Conservation (phyloP, 2,113 vertebrate genomes). For the Ophiodon elongatus region DNA sequence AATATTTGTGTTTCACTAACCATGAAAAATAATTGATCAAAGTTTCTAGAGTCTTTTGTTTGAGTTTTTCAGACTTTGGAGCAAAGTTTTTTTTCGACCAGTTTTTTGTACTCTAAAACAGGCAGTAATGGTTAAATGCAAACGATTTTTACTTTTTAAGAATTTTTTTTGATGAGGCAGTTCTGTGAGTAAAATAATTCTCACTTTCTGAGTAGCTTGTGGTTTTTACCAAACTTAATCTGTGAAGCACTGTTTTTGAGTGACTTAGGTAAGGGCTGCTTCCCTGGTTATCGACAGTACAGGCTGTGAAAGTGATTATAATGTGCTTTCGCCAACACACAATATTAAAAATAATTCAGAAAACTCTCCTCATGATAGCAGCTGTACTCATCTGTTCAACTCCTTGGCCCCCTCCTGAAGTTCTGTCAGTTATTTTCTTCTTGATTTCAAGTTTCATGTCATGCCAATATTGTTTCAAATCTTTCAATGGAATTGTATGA, state of each 20-base stretch:
- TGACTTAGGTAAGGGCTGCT: neutral
- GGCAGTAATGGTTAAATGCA: neutral
- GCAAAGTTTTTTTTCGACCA: neutral
- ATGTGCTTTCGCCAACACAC: neutral
- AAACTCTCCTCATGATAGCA: constrained; percentile 26
- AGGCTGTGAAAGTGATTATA: neutral
- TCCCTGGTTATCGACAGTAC: neutral
- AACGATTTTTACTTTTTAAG: neutral
- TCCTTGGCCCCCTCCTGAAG: neutral
- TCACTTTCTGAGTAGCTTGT: neutral
- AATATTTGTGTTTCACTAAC: constrained; percentile 19
- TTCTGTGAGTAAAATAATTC: neutral
- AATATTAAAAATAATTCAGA: constrained; percentile 27
- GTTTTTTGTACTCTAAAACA: neutral
- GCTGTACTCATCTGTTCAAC: constrained; percentile 32
- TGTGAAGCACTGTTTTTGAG: neutral
- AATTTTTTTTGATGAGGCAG: neutral
- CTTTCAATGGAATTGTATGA: constrained; percentile 3
- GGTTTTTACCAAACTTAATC: neutral
- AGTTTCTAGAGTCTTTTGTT: neutral
- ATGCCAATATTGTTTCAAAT: constrained; percentile 4
- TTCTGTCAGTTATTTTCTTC: neutral
- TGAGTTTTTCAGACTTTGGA: neutral
- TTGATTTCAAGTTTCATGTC: neutral
- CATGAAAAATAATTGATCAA: neutral